Percentiles rank a stretch among this genome's conserved stretches.
Evolutionary conservation across 1,140 invertebrate species (phyloP).

Genomic region (Meloidogyne exigua): DNA sequence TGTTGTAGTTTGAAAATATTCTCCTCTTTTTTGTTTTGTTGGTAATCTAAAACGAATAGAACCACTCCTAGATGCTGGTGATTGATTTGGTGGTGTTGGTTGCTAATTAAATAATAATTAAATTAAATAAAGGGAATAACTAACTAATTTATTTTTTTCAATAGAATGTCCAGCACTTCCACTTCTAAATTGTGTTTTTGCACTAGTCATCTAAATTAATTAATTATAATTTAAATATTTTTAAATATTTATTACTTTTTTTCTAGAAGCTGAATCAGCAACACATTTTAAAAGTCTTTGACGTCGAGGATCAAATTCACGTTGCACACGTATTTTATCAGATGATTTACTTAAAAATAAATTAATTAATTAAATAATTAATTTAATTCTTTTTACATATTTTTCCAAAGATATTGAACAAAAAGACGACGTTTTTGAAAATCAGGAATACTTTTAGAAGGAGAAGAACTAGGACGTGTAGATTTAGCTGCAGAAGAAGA

Average conservation of each 20-base stretch:
- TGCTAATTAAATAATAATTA: not conserved
- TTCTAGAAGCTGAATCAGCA: conserved; percentile 52
- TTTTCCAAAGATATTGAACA: conserved; percentile 51
- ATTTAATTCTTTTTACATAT: conserved; percentile 14
- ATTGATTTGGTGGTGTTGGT: conserved; percentile 4
- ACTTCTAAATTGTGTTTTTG: conserved; percentile 16
- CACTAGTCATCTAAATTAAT: conserved; percentile 19
- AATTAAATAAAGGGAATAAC: not conserved
- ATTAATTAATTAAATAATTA: not conserved
- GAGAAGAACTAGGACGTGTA: not conserved
- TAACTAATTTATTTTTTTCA: conserved; percentile 19
- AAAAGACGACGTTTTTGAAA: conserved; percentile 58
- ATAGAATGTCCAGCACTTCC: conserved; percentile 23
- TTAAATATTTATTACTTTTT: conserved; percentile 31
- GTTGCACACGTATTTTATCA: conserved; percentile 61
- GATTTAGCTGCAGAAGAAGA: conserved; percentile 7
- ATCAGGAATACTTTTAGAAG: not conserved
- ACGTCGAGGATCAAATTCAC: conserved; percentile 60
- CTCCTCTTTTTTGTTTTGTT: too few relatives aligned
- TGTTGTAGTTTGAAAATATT: not conserved
- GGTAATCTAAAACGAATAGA: not conserved
- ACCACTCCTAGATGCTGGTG: not conserved
- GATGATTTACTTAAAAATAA: conserved; percentile 38
- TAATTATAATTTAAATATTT: not conserved
- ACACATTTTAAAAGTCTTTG: conserved; percentile 59